Percentiles rank a stretch among this genome's conserved stretches.
Evolutionary conservation across 2,113 vertebrate genomes (phyloP).

Genomic region (Mola mola): DNA sequence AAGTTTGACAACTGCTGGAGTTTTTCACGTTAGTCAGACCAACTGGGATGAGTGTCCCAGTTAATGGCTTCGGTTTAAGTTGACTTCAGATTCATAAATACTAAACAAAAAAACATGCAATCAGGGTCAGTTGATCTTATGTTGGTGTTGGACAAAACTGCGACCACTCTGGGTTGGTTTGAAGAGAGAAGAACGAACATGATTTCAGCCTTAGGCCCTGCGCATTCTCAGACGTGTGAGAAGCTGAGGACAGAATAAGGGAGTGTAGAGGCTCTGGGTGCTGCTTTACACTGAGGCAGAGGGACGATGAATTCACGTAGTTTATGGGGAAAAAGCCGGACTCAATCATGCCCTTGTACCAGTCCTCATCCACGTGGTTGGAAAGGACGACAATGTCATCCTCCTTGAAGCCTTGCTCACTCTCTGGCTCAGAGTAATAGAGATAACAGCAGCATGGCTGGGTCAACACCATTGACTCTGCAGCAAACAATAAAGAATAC

Average conservation of each 20-base stretch:
- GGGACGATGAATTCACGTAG: conserved; percentile 93
- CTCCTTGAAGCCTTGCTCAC: conserved; percentile 96
- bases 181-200: too few relatives aligned
- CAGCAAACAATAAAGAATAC: too few relatives aligned
- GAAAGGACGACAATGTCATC: conserved; percentile 94
- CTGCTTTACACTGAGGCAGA: conserved; percentile 85
- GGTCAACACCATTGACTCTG: conserved; percentile 86
- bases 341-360: conserved; percentile 94
- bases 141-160: too few relatives aligned
- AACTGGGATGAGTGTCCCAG: not conserved
- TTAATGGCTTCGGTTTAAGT: conserved; percentile 47
- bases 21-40: conserved; percentile 8
- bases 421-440: conserved; percentile 95
- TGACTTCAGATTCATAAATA: conserved; percentile 33
- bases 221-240: too few relatives aligned
- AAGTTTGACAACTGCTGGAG: not conserved
- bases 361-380: conserved; percentile 96
- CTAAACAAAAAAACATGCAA: too few relatives aligned
- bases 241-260: too few relatives aligned
- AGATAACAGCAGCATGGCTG: conserved; percentile 94
- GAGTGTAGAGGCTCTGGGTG: too few relatives aligned
- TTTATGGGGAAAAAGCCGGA: conserved; percentile 96
- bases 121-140: too few relatives aligned
- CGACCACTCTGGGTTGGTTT: too few relatives aligned
- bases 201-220: too few relatives aligned